Conservation (phyloP, 2,888 invertebrate genomes). For the Fabriciana adippe region DNA sequence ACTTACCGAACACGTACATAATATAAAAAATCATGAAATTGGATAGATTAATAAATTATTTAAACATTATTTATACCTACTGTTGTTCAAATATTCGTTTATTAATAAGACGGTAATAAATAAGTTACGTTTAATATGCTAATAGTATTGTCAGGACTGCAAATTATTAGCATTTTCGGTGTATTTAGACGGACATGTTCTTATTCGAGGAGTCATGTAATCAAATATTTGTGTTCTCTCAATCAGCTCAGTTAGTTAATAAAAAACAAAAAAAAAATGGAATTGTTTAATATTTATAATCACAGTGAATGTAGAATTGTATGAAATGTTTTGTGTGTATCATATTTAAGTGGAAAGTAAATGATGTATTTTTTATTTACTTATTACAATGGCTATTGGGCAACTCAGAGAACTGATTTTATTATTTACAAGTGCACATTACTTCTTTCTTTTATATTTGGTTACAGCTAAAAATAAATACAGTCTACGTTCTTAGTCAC, state of each 20-base stretch:
- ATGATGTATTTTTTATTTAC: neutral
- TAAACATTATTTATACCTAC: too few relatives aligned
- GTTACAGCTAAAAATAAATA: neutral
- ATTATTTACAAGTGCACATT: neutral
- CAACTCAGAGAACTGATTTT: neutral
- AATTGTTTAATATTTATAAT: constrained; percentile 17
- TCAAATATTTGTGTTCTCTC: constrained; percentile 11
- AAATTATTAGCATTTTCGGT: neutral
- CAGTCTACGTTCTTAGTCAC: neutral
- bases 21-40: too few relatives aligned
- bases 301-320: constrained; percentile 5
- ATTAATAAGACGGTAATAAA: too few relatives aligned
- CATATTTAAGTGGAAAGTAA: neutral
- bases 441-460: neutral
- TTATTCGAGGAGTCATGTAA: neutral
- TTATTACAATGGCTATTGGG: neutral
- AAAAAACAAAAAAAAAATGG: constrained; percentile 9
- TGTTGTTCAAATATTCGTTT: too few relatives aligned
- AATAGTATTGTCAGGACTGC: too few relatives aligned
- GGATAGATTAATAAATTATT: too few relatives aligned
- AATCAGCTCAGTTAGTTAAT: constrained; percentile 12
- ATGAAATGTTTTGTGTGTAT: constrained; percentile 15
- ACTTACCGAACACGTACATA: too few relatives aligned
- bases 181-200: neutral
- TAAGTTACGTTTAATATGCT: too few relatives aligned